Evolutionary conservation across 2,797 vertebrate species (phyloP).

Genomic region (Graptemys geographica): DNA sequence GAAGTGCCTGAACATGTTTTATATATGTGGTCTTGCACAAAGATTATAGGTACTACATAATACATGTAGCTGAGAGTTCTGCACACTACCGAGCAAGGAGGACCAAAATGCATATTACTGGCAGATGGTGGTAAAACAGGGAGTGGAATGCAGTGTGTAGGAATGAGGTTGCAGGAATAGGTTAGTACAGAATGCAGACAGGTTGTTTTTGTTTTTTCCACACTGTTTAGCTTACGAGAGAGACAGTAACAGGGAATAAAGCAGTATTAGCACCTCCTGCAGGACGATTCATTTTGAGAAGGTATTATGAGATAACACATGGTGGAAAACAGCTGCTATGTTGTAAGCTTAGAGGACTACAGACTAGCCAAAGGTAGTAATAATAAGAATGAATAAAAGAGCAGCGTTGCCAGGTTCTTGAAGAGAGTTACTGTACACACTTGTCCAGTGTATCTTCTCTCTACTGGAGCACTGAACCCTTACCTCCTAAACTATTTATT

Average conservation of each 20-base stretch:
- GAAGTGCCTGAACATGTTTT: not conserved
- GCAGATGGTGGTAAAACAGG: not conserved
- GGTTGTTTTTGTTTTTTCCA: fast-evolving
- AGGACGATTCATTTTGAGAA: not conserved
- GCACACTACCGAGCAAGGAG: not conserved
- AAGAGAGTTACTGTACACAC: not conserved
- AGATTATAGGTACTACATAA: not conserved
- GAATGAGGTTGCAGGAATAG: not conserved
- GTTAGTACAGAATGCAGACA: not conserved
- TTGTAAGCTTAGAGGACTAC: not conserved
- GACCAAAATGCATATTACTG: not conserved
- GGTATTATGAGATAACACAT: not conserved
- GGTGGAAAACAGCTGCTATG: not conserved
- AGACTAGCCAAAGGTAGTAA: not conserved
- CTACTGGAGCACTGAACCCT: not conserved
- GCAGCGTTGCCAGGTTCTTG: not conserved
- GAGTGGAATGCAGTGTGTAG: not conserved
- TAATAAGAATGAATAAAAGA: not conserved
- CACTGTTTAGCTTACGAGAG: not conserved
- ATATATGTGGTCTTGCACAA: not conserved
- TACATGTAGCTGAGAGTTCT: not conserved
- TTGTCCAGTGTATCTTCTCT: not conserved
- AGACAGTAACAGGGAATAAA: not conserved
- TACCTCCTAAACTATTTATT: not conserved
- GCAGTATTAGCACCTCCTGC: not conserved